These are phyloP conservation scores for Drosophila hamatofila DNA, from an alignment of 2,888 invertebrate genomes.

Conservation along the genomic window DNA sequence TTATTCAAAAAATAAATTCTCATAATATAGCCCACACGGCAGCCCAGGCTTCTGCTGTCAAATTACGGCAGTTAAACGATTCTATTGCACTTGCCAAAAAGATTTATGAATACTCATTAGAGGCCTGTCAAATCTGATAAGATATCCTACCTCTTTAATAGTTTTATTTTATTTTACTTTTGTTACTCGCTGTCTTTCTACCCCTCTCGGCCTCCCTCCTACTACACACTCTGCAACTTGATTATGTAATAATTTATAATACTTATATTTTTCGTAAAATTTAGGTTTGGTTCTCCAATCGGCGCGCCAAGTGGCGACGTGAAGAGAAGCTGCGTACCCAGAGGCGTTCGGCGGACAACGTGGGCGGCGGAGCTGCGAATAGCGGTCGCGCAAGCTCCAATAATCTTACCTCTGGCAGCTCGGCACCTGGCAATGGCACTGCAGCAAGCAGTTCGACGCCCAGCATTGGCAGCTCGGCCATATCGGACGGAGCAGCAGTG, in stretches of 20 bases:
- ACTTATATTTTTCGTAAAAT: background rate
- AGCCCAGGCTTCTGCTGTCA: no score
- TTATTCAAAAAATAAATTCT: no score
- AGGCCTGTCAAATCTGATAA: background rate
- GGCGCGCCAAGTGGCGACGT: slow-evolving; percentile 99
- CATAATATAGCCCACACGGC: no score
- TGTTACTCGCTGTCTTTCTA: background rate
- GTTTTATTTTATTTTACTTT: background rate
- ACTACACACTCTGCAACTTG: background rate
- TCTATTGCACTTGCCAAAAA: no score
- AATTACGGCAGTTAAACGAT: no score
- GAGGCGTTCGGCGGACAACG: slow-evolving; percentile 86
- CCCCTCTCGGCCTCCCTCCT: background rate
- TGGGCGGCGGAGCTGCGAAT: slow-evolving; percentile 50
- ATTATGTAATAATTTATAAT: background rate
- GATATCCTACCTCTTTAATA: background rate
- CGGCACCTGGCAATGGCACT: slow-evolving; percentile 47
- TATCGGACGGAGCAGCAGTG: slow-evolving; percentile 22
- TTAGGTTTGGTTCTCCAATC: slow-evolving; percentile 99
- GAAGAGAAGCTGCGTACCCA: slow-evolving; percentile 99
- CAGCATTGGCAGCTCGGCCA: slow-evolving; percentile 38
- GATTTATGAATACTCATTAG: background rate
- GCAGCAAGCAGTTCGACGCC: slow-evolving; percentile 13
- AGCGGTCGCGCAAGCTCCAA: slow-evolving; percentile 67
- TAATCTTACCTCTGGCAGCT: slow-evolving; percentile 60